These are phyloP conservation scores for Drosophila sordidapex DNA, from an alignment of 2,888 invertebrate genomes.

Conservation along the genomic window DNA sequence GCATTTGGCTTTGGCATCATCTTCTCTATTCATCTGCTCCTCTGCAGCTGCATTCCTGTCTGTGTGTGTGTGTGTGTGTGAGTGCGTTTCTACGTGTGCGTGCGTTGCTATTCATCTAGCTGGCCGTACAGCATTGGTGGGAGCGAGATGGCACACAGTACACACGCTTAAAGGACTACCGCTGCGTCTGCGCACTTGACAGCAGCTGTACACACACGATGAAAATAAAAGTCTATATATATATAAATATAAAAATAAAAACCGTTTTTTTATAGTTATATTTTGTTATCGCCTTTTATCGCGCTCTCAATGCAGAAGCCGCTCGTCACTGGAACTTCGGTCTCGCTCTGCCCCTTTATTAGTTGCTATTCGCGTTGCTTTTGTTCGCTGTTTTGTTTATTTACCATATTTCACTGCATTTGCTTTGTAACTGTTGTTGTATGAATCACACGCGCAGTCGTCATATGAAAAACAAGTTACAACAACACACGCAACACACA, in stretches of 20 bases:
- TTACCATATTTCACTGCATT: slow-evolving; percentile 62
- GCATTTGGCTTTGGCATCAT: slow-evolving; percentile 52
- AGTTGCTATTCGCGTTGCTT: slow-evolving; percentile 16
- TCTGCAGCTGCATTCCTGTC: slow-evolving; percentile 55
- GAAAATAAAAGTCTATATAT: neutral
- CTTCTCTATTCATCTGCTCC: slow-evolving; percentile 35
- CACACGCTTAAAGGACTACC: slow-evolving; percentile 44
- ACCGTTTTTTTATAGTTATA: slow-evolving; percentile 42
- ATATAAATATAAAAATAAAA: slow-evolving; percentile 12
- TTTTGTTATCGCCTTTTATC: slow-evolving; percentile 45
- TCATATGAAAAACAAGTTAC: slow-evolving; percentile 70
- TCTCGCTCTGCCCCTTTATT: slow-evolving; percentile 20
- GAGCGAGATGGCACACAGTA: slow-evolving; percentile 55
- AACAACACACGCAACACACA: slow-evolving; percentile 50
- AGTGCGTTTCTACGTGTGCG: slow-evolving; percentile 7
- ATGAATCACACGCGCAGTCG: slow-evolving; percentile 70
- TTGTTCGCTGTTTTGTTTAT: slow-evolving; percentile 54
- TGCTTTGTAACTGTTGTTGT: slow-evolving; percentile 45
- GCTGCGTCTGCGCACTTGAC: slow-evolving; percentile 70
- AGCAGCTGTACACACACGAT: slow-evolving; percentile 65
- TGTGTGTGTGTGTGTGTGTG: neutral
- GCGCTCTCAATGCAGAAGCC: slow-evolving; percentile 54
- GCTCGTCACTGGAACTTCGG: slow-evolving; percentile 36
- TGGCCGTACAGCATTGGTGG: slow-evolving; percentile 30
- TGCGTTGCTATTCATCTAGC: slow-evolving; percentile 52